Evolutionary conservation across 2,113 vertebrate species (phyloP), one percentile per base, ranked within the genome.

Genomic region (Oceanodroma tethys): DNA sequence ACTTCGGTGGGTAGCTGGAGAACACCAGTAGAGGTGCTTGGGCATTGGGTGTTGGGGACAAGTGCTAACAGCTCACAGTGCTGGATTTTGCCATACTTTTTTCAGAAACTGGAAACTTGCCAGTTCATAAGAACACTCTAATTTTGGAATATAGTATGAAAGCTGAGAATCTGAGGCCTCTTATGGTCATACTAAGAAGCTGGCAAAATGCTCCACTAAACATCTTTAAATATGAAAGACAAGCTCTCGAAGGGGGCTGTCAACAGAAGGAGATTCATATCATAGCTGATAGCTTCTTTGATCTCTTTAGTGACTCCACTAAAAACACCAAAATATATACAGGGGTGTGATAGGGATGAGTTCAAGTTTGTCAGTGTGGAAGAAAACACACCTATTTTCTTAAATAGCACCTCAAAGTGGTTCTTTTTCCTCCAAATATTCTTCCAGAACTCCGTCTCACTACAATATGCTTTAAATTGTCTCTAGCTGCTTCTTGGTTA

Each of bases 121-220:
- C 92, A 93, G 5, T 75, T 89, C 21, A 4, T 85, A 73, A 95
- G 84, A 94, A 79, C 65, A 86, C 9, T 83, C 83, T 90, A 79
- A 79, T 91, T 97, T 82, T 95, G 87, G 87, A 91, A 65, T 76
- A 93, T 5, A 80, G 71, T 92, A 67, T 78, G 82, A 94, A 96
- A 97, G 38, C 75, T 86, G 93, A 93, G 86, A 88, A 22, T 73
- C 66, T 82, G 81, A 95, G 90, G 59, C 82, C 93, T 96, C 79
- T 95, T 86, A 93, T 47, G 66, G 89, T 87, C 84, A 91, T 90
- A 73, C 29, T 53, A 81, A 84, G 86, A 88, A 90, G 42, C 59
- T 96, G 72, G 79, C 45, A 94, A 94, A 95, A 86, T 32, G 27
- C n/a, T 94, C 32, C 40, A 72, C 43, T 86, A 75, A 84, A 81